Percentiles rank a stretch among this genome's conserved stretches.
phyloP scores from a whole-genome alignment of 2,113 vertebrate species.

The Hemiprocne comata region DNA sequence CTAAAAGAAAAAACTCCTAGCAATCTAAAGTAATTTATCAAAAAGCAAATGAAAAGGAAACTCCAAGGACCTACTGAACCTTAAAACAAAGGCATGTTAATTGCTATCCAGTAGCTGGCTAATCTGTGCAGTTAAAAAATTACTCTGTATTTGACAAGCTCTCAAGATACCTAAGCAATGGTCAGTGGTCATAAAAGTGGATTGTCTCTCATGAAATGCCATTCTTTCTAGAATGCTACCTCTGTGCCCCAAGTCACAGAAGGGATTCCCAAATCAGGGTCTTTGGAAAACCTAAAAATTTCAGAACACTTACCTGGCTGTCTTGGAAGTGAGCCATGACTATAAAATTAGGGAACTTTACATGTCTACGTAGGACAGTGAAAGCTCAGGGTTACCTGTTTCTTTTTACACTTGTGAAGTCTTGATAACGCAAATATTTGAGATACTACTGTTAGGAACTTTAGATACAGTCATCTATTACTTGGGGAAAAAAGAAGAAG shows the following conservation, averaged over 20 bases:
- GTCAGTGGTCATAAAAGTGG: background rate
- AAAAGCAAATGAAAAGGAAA: background rate
- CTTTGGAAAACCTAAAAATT: background rate
- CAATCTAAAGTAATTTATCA: background rate
- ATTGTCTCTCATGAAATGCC: background rate
- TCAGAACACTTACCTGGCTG: background rate
- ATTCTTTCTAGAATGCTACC: fast-evolving
- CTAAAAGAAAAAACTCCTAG: background rate
- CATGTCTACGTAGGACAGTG: background rate
- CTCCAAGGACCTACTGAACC: background rate
- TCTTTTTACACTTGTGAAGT: background rate
- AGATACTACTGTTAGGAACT: background rate
- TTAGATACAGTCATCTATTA: background rate
- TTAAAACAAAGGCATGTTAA: background rate
- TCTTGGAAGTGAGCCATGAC: background rate
- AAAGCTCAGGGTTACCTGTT: background rate
- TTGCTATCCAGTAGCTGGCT: background rate
- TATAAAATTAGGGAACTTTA: background rate
- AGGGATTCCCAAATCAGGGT: background rate
- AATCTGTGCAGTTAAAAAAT: background rate
- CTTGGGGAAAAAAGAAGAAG: background rate
- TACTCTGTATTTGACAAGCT: background rate
- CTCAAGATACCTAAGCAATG: background rate
- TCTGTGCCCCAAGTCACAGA: background rate
- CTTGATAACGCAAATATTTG: background rate